phyloP scores from a whole-genome alignment of 35 echinoderm and acorn worm species.

The Stichopus chloronotus region DNA sequence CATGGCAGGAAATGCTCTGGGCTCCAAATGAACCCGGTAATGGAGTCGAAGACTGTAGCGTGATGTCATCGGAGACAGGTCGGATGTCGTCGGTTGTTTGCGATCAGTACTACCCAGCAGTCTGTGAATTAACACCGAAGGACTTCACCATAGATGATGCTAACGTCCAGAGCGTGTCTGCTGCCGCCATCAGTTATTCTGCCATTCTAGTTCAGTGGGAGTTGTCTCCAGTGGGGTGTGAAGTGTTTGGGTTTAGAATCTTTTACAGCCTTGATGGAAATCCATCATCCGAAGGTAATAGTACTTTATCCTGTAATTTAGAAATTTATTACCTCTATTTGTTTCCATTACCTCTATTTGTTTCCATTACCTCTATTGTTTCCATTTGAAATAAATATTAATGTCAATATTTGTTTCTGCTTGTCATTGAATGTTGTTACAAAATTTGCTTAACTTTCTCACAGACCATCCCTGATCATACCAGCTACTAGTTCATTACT shows the following conservation, averaged over 20 bases:
- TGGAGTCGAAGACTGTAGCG: slow-evolving; percentile 67
- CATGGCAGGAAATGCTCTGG: slow-evolving; percentile 74
- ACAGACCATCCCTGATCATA: too few relatives aligned
- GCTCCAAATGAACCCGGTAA: slow-evolving; percentile 67
- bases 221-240: slow-evolving; percentile 68
- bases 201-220: slow-evolving; percentile 70
- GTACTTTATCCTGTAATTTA: neutral
- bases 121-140: slow-evolving; percentile 40
- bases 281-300: slow-evolving; percentile 23
- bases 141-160: slow-evolving; percentile 54
- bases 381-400: too few relatives aligned
- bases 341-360: too few relatives aligned
- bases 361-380: too few relatives aligned
- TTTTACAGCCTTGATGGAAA: neutral
- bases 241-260: slow-evolving; percentile 70
- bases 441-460: too few relatives aligned
- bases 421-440: too few relatives aligned
- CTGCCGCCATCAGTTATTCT: slow-evolving; percentile 17
- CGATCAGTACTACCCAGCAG: neutral
- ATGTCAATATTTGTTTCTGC: too few relatives aligned
- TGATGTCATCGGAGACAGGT: slow-evolving; percentile 46
- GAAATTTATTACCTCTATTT: too few relatives aligned
- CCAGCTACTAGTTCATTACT: too few relatives aligned
- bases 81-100: neutral
- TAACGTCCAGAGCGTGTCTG: slow-evolving; percentile 63